Percentiles rank a stretch among this genome's conserved stretches.
phyloP scores from a whole-genome alignment of 2,888 invertebrate species.

The Lobophora halterata region DNA sequence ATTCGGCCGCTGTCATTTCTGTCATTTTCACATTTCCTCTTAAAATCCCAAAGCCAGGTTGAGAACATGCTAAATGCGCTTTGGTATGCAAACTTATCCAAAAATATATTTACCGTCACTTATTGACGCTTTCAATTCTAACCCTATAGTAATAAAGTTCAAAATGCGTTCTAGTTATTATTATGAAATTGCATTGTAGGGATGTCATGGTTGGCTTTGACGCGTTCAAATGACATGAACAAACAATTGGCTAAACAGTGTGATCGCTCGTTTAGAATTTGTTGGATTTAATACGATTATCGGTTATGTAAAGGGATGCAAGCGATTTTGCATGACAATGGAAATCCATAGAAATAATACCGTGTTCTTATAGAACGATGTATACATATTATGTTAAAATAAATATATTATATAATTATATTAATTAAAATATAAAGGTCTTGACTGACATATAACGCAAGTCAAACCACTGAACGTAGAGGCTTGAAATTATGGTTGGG shows the following conservation, averaged over 20 bases:
- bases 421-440: no score
- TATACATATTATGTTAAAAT: no score
- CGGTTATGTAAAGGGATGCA: not conserved
- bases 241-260: constrained; percentile 51
- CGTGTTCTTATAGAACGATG: no score
- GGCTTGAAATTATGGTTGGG: no score
- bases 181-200: constrained; percentile 37
- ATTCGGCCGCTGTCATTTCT: no score
- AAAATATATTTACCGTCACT: constrained; percentile 4
- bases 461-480: no score
- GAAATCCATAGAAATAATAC: no score
- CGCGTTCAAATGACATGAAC: constrained; percentile 53
- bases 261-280: constrained; percentile 19
- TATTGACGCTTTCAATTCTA: not conserved
- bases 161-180: constrained; percentile 3
- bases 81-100: constrained; percentile 13
- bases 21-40: no score
- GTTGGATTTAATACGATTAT: constrained; percentile 16
- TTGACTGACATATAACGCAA: no score
- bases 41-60: constrained; percentile 5
- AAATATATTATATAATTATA: no score
- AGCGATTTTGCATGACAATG: no score
- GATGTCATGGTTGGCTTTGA: constrained; percentile 57
- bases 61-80: constrained; percentile 3
- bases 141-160: not conserved